A percentile compares a stretch with the other conserved stretches of the same genome.
These are phyloP conservation scores for Australoheros scitulus DNA, from an alignment of 2,113 vertebrate species.

Conservation along the genomic window DNA sequence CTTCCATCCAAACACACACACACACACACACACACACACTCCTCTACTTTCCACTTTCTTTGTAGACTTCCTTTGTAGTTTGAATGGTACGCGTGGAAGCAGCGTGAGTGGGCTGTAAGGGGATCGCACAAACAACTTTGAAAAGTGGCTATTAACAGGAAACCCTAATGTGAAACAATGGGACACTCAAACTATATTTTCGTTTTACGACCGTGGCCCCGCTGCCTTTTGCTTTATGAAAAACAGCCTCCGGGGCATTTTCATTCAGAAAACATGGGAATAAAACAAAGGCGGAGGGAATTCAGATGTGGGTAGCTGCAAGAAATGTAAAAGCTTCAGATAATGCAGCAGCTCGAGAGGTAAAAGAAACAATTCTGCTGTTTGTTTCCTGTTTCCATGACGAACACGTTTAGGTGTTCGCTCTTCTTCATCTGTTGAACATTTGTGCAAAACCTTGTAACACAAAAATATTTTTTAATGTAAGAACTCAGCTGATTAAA, in stretches of 20 bases:
- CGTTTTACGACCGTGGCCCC: slow-evolving; percentile 5
- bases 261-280: slow-evolving; percentile 1
- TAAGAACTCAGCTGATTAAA: no score
- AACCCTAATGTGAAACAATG: slow-evolving; percentile 48
- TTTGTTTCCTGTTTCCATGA: neutral
- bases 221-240: slow-evolving; percentile 39
- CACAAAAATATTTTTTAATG: no score
- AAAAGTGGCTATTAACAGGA: slow-evolving; percentile 44
- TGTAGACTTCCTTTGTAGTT: slow-evolving; percentile 62
- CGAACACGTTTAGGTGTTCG: neutral
- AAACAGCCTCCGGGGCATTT: slow-evolving; percentile 18
- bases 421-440: neutral
- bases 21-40: slow-evolving; percentile 2
- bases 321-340: neutral
- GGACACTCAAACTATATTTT: slow-evolving; percentile 51
- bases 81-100: slow-evolving; percentile 37
- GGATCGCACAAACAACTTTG: slow-evolving; percentile 44
- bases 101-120: slow-evolving; percentile 28
- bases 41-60: slow-evolving; percentile 26
- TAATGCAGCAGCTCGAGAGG: neutral
- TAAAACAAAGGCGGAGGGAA: slow-evolving; percentile 8
- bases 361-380: neutral
- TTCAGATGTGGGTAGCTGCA: neutral
- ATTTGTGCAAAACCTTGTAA: no score
- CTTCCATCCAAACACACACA: slow-evolving; percentile 3